phyloP scores from a whole-genome alignment of 92 coral and sea anemone species.

The Epizoanthus stellaris region DNA sequence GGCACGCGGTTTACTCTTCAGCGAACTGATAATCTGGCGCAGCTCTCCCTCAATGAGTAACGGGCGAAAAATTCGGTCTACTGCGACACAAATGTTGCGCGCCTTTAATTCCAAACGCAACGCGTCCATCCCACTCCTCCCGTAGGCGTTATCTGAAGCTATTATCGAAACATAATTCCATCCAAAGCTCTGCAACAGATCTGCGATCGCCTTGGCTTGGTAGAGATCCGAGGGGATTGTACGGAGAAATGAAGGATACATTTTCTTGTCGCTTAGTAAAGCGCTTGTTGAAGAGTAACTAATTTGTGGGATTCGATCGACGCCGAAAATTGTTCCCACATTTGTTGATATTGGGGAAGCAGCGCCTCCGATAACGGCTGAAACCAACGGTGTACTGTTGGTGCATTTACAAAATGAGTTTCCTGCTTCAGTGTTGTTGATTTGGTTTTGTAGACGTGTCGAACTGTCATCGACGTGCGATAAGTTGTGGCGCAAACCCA shows the following conservation, averaged over 20 bases:
- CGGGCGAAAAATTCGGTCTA: slow-evolving; percentile 77
- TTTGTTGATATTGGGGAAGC: slow-evolving; percentile 86
- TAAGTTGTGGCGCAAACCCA: slow-evolving; percentile 44
- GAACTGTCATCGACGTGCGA: slow-evolving; percentile 6
- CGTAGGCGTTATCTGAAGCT: slow-evolving; percentile 95
- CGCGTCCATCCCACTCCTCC: slow-evolving; percentile 93
- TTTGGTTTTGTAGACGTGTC: slow-evolving; percentile 9
- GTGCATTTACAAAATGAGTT: slow-evolving; percentile 58
- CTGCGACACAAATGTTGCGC: slow-evolving; percentile 79
- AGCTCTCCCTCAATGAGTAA: slow-evolving; percentile 65
- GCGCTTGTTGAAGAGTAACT: slow-evolving; percentile 98
- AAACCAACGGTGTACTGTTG: slow-evolving; percentile 48
- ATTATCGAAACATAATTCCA: slow-evolving; percentile 95
- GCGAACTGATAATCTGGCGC: slow-evolving; percentile 55
- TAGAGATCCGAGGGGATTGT: slow-evolving; percentile 98
- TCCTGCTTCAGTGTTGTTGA: not conserved
- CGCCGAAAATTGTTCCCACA: slow-evolving; percentile 79
- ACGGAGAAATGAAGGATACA: slow-evolving; percentile 84
- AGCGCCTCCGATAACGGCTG: slow-evolving; percentile 96
- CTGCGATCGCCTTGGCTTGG: slow-evolving; percentile 95
- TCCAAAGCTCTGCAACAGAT: slow-evolving; percentile 72
- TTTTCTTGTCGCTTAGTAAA: slow-evolving; percentile 77
- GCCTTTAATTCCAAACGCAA: slow-evolving; percentile 74
- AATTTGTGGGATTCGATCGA: slow-evolving; percentile 88
- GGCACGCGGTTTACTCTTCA: slow-evolving; percentile 73